phyloP scores from a whole-genome alignment of 2,888 invertebrate species.

The Pristionchus fissidentatus region DNA sequence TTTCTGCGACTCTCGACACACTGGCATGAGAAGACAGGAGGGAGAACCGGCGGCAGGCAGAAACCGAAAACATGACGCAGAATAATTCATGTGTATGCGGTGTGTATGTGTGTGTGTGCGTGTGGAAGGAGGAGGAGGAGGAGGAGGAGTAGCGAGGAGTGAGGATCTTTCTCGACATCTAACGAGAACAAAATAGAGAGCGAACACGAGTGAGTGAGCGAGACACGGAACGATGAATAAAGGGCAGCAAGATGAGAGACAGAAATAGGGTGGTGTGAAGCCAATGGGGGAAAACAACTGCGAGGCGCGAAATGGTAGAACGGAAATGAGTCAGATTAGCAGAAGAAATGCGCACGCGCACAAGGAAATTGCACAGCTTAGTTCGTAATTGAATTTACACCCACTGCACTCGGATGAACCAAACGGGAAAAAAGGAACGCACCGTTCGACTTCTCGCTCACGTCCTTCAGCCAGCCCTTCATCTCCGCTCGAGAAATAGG shows the following conservation, averaged over 20 bases:
- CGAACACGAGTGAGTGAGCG: not conserved
- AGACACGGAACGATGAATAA: conserved; percentile 6
- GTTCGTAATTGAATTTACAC: too few relatives aligned
- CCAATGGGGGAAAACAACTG: conserved; percentile 2
- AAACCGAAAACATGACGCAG: conserved; percentile 33
- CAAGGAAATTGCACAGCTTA: too few relatives aligned
- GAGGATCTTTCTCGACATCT: not conserved
- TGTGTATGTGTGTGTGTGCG: not conserved
- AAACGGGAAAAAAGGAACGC: not conserved
- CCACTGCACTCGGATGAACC: not conserved
- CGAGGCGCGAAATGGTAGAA: not conserved
- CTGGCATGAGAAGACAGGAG: not conserved
- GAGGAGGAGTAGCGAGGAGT: not conserved
- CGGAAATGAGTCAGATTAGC: not conserved
- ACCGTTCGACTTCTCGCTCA: conserved; percentile 70
- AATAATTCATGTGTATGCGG: conserved; percentile 27
- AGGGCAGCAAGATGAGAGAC: not conserved
- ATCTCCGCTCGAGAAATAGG: too few relatives aligned
- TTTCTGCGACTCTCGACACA: too few relatives aligned
- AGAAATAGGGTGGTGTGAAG: conserved; percentile 19
- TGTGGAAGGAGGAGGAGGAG: conserved; percentile 36
- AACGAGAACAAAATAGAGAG: not conserved
- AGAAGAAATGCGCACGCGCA: not conserved
- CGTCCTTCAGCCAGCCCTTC: conserved; percentile 67
- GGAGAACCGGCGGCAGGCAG: not conserved